Evolutionary conservation across 2,113 vertebrate species (phyloP), one percentile per base, ranked within the genome.

Genomic region (Calyptommatus sinebrachiatus): DNA sequence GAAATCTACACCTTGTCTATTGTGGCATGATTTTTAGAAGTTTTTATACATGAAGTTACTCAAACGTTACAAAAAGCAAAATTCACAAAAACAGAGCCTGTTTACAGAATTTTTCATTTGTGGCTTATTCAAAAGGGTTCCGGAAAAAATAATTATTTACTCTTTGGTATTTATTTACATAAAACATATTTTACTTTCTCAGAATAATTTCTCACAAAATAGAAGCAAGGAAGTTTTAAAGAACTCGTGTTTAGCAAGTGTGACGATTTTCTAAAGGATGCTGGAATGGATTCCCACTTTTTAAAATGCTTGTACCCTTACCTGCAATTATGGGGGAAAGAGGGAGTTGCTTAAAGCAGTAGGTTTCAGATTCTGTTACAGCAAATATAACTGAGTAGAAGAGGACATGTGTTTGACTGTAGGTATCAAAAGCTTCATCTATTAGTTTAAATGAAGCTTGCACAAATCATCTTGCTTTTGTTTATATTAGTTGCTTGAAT

Each of bases 21-120:
- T 22, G 67, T 60, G 0, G 0, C 0, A 9, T 24, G 7, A 28
- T 20, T 22, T 31, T 71, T 77, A 22, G 57, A 3, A 57, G 1
- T 5, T 29, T 50, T 22, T 48, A 50, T 63, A 70, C 73, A 41
- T 0, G 48, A 22, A n/a, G 31, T 1, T 26, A 6, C 22, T 79
- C 75, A 9, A 22, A 76, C 41, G 28, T 66, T 46, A 50, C 29
- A 66, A 14, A 66, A 73, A 7, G 8, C 21, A 45, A 11, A 24
- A 8, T 61, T 71, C 62, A 0, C 0, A n/a, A n/a, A n/a, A n/a
- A n/a, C n/a, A 21, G n/a, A 0, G 8, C 72, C 18, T 71, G 71
- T 35, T 41, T 50, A 16, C 11, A 79, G 41, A 41, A 16, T 24
- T 24, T 57, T 67, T 73, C 31, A 53, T 73, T 66, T 65, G 69